These are phyloP conservation scores for Torymus aiolomorphi DNA, from an alignment of 2,888 invertebrate species.

Conservation along the genomic window DNA sequence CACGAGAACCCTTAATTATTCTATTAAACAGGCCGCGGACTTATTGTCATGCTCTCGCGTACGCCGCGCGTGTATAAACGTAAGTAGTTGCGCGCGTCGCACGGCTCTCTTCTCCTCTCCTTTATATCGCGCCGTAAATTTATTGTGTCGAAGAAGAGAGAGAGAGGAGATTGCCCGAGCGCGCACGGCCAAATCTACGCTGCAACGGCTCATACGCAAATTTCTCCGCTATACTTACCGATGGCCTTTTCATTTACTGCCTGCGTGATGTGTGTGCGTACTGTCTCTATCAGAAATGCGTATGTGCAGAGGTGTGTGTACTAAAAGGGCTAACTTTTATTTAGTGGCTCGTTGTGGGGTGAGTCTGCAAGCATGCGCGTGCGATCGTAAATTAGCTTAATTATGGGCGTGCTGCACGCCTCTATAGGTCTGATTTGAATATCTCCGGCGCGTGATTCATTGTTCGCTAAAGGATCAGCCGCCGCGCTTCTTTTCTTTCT, in stretches of 20 bases:
- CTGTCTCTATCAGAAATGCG: no score
- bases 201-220: constrained; percentile 24
- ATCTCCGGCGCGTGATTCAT: constrained; percentile 26
- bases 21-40: constrained; percentile 74
- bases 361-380: background rate
- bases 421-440: constrained; percentile 39
- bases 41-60: constrained; percentile 68
- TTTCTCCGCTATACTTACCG: constrained; percentile 16
- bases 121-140: constrained; percentile 65
- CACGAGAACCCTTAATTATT: constrained; percentile 74
- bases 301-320: background rate
- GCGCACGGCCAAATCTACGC: constrained; percentile 1
- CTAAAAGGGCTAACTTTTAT: constrained; percentile 29
- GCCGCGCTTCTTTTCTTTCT: no score
- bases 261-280: no score
- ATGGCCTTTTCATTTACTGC: constrained; percentile 45
- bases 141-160: constrained; percentile 65
- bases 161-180: constrained; percentile 63
- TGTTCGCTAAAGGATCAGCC: constrained; percentile 17
- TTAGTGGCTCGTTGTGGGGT: constrained; percentile 3
- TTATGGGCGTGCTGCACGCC: constrained; percentile 36
- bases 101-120: background rate
- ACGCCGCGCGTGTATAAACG: constrained; percentile 10
- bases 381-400: constrained; percentile 48
- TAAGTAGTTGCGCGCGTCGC: constrained; percentile 12